These are phyloP conservation scores for Dendrocincla fuliginosa DNA, from an alignment of 2,797 vertebrate genomes.

Conservation along the genomic window DNA sequence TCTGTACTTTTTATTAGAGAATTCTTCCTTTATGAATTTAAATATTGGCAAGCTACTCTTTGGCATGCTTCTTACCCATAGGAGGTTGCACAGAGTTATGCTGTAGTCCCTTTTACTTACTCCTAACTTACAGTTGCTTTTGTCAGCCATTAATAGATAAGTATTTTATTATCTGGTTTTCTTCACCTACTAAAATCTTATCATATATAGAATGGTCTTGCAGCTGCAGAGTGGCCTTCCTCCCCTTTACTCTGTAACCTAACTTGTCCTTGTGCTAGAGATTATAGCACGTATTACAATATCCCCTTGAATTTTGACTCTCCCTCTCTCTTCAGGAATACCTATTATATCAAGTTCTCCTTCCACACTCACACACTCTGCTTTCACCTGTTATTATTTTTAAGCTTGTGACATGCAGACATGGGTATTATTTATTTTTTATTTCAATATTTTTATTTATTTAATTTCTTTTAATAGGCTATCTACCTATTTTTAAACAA, in stretches of 20 bases:
- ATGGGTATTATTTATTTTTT: not conserved
- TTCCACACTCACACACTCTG: not conserved
- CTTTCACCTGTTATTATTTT: not conserved
- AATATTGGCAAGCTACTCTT: not conserved
- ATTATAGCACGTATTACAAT: not conserved
- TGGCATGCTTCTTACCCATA: not conserved
- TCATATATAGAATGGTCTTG: not conserved
- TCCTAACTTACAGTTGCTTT: not conserved
- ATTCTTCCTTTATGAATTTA: not conserved
- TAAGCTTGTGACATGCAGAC: not conserved
- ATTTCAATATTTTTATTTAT: not conserved
- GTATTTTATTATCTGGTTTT: not conserved
- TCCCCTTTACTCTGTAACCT: not conserved
- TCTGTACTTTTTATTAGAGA: not conserved
- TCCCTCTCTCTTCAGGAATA: constrained; percentile 5
- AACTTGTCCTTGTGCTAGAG: not conserved
- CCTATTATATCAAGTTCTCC: not conserved
- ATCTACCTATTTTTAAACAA: constrained; percentile 8
- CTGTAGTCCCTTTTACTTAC: not conserved
- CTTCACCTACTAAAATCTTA: not conserved
- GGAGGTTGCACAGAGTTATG: not conserved
- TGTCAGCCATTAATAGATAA: not conserved
- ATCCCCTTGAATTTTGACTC: constrained; percentile 16
- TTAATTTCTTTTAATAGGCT: not conserved
- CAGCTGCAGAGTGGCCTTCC: not conserved